A percentile compares a stretch with the other conserved stretches of the same genome.
These are phyloP conservation scores for Neosalanx taihuensis DNA, from an alignment of 2,797 vertebrate genomes.

Conservation along the genomic window DNA sequence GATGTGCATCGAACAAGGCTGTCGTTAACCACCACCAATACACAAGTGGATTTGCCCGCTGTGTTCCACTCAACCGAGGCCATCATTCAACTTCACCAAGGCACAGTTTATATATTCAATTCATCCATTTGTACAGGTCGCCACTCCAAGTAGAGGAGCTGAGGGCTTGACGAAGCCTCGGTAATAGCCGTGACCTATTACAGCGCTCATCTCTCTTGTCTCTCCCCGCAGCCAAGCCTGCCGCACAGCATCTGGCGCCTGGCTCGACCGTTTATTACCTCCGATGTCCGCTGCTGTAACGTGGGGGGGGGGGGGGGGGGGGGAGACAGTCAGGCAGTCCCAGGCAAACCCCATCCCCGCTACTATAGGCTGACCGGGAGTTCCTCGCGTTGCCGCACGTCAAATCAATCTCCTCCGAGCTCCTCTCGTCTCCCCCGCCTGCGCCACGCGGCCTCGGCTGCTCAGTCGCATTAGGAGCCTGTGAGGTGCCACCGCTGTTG, in stretches of 20 bases:
- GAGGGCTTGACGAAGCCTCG: constrained; percentile 44
- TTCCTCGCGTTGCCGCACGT: constrained; percentile 47
- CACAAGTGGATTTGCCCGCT: neutral
- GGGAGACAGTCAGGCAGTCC: constrained; percentile 44
- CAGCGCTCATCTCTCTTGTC: constrained; percentile 62
- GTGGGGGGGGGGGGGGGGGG: constrained; percentile 44
- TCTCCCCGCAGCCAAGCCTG: constrained; percentile 54
- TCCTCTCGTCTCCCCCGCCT: constrained; percentile 35
- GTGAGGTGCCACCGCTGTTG: constrained; percentile 29
- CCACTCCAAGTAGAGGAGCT: constrained; percentile 20
- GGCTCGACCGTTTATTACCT: constrained; percentile 58
- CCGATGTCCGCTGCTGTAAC: constrained; percentile 37
- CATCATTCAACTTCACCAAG: constrained; percentile 2
- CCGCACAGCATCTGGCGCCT: constrained; percentile 51
- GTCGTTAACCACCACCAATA: constrained; percentile 12
- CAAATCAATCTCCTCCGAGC: constrained; percentile 53
- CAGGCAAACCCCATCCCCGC: constrained; percentile 29
- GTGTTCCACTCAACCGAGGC: neutral
- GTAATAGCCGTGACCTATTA: constrained; percentile 68
- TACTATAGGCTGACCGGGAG: constrained; percentile 35
- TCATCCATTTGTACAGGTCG: constrained; percentile 31
- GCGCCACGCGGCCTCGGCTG: constrained; percentile 36
- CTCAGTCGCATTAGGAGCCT: constrained; percentile 33
- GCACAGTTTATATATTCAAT: constrained; percentile 11
- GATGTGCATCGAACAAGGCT: constrained; percentile 1